phyloP scores from a whole-genome alignment of 1,140 invertebrate genomes.

The Heliconius himera region DNA sequence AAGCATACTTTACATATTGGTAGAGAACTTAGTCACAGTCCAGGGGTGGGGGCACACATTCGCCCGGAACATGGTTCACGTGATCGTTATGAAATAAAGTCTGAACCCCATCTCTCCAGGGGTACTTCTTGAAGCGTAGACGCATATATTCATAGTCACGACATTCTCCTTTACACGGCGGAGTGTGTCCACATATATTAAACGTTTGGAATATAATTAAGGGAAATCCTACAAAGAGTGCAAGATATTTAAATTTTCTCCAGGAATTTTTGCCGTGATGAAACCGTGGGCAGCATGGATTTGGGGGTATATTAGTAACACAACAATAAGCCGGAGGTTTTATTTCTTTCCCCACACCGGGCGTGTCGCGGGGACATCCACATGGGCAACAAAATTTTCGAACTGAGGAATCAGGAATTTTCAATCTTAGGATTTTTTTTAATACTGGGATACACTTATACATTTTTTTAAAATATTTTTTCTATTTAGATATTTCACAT shows the following conservation, averaged over 20 bases:
- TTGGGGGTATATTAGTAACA: conserved; percentile 54
- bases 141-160: conserved; percentile 75
- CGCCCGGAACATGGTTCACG: conserved; percentile 89
- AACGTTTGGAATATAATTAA: conserved; percentile 59
- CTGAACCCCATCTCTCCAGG: conserved; percentile 93
- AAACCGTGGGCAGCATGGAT: conserved; percentile 62
- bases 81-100: conserved; percentile 92
- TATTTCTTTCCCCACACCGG: conserved; percentile 44
- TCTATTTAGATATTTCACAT: not conserved
- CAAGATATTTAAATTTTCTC: conserved; percentile 62
- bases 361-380: conserved; percentile 39
- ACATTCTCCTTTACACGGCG: conserved; percentile 54
- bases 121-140: conserved; percentile 83
- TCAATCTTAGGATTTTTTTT: not conserved
- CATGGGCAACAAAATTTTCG: conserved; percentile 27
- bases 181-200: conserved; percentile 44
- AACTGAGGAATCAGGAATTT: not conserved
- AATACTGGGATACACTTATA: not conserved
- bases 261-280: conserved; percentile 58
- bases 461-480: not conserved
- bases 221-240: conserved; percentile 59
- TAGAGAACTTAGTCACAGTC: conserved; percentile 56
- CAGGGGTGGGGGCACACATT: conserved; percentile 83
- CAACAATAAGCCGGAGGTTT: conserved; percentile 51
- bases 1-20: not conserved